Base-by-base conservation (phyloP, 2,888 invertebrate species). In the Nomada ruficornis region DNA sequence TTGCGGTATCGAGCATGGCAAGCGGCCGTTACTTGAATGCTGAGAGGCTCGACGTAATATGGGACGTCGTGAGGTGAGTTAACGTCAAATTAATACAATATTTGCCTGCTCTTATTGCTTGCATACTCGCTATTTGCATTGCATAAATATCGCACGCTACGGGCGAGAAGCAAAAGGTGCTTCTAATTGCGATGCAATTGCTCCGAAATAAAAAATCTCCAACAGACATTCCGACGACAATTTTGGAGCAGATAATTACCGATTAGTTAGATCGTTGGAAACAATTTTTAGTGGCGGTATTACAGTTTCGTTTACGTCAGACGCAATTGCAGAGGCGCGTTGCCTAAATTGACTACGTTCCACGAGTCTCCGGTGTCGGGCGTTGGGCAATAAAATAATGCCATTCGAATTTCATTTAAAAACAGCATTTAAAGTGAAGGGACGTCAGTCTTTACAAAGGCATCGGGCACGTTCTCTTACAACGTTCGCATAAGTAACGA, bases 401-500 rank as follows among this genome's bases (percentile, higher is more conserved):
- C 36, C 11, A 10, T 47, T 47, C 11, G 47, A 47, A 47, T 47
- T 47, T 47, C 47, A 15, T 47, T 47, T 50, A 57, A 67, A 67
- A 68, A 44, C 36, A 11, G 26, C 18, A 11, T 59, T 55, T 20
- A 67, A 72, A 74, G 80, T 15, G 50, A 57, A n/a, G 36, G 29
- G 64, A 64, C 72, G 44, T 52, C 18, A 64, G 50, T 83, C 67
- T 85, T 83, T 79, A 78, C 75, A 85, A 82, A 75, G 79, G 85
- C 71, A 83, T 72, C 75, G 71, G 57, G 42, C 79, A 63, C 74
- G 78, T 88, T 82, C 72, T 78, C 82, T 77, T 71, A 68, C 86
- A 73, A 78, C 78, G 84, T 77, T 86, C 88, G 85, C 89, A 90
- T 91, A 92, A 92, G 90, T 91, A 92, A 92, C 89, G 91, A 89